Evolutionary conservation across 2,888 invertebrate genomes (phyloP).

Genomic region (Frankliniella intonsa): DNA sequence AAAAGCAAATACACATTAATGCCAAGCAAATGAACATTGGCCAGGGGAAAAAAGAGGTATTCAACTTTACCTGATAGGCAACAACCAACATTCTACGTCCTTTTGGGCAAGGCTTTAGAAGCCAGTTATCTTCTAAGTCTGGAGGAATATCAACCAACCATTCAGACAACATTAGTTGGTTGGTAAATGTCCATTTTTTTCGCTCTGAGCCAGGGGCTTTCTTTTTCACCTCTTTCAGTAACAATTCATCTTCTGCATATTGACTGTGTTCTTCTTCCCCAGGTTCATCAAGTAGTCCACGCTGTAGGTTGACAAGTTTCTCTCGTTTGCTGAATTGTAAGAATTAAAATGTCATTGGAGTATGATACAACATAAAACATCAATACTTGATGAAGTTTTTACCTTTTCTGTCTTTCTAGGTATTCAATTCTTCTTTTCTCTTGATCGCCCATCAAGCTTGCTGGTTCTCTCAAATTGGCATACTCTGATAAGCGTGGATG

Average conservation of each 20-base stretch:
- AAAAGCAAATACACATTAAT: slow-evolving; percentile 25
- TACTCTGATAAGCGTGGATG: not conserved
- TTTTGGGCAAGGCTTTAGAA: slow-evolving; percentile 72
- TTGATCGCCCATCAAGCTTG: slow-evolving; percentile 43
- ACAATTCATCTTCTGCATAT: too few species aligned
- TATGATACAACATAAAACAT: not conserved
- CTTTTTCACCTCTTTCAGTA: too few species aligned
- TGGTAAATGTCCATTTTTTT: slow-evolving; percentile 41
- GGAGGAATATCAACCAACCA: slow-evolving; percentile 86
- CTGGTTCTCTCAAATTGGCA: not conserved
- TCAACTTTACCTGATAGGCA: slow-evolving; percentile 56
- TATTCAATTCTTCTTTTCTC: slow-evolving; percentile 53
- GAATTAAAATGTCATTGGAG: slow-evolving; percentile 27
- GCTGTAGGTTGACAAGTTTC: slow-evolving; percentile 48
- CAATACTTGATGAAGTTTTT: slow-evolving; percentile 38
- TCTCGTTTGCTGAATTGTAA: slow-evolving; percentile 50
- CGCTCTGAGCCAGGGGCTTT: not conserved
- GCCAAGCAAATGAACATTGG: not conserved
- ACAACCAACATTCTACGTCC: slow-evolving; percentile 80
- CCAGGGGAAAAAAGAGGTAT: not conserved
- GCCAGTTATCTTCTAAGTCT: slow-evolving; percentile 67
- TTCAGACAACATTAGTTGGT: slow-evolving; percentile 82
- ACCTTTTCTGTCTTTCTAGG: slow-evolving; percentile 58
- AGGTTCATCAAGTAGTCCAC: slow-evolving; percentile 49
- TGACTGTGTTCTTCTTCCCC: slow-evolving; percentile 36